Conservation (phyloP, 2,888 invertebrate genomes). For the Aphidius colemani region DNA sequence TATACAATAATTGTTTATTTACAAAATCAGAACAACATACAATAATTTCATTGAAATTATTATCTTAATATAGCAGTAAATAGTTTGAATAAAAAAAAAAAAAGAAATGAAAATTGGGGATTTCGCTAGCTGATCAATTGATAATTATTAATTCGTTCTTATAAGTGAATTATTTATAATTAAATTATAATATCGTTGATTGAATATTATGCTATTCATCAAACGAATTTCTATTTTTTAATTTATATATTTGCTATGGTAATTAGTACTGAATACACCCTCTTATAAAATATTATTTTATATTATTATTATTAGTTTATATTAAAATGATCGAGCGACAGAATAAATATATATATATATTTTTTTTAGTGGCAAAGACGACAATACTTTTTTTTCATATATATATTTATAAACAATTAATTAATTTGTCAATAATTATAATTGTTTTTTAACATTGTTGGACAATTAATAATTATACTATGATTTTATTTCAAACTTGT, state of each 20-base stretch:
- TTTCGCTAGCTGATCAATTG: too few species aligned
- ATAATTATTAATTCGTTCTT: too few species aligned
- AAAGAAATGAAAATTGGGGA: too few species aligned
- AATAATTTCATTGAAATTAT: constrained; percentile 32
- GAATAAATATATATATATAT: not conserved
- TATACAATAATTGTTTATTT: constrained; percentile 59
- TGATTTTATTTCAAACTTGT: too few species aligned
- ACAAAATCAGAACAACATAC: constrained; percentile 60
- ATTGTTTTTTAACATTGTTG: too few species aligned
- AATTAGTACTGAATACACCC: constrained; percentile 47
- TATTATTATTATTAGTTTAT: not conserved
- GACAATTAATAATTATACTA: too few species aligned
- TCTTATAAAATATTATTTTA: constrained; percentile 57
- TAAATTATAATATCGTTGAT: too few species aligned
- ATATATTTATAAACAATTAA: too few species aligned
- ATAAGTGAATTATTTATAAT: too few species aligned
- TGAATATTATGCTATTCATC: constrained; percentile 49
- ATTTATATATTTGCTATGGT: constrained; percentile 37
- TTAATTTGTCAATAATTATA: too few species aligned
- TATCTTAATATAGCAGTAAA: not conserved
- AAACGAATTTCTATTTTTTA: constrained; percentile 42
- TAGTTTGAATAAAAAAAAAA: too few species aligned
- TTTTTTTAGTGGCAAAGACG: not conserved
- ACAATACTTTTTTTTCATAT: not conserved
- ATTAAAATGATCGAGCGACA: constrained; percentile 1